These are phyloP conservation scores for Alectoris magna DNA, from an alignment of 2,797 vertebrate genomes.

Conservation along the genomic window DNA sequence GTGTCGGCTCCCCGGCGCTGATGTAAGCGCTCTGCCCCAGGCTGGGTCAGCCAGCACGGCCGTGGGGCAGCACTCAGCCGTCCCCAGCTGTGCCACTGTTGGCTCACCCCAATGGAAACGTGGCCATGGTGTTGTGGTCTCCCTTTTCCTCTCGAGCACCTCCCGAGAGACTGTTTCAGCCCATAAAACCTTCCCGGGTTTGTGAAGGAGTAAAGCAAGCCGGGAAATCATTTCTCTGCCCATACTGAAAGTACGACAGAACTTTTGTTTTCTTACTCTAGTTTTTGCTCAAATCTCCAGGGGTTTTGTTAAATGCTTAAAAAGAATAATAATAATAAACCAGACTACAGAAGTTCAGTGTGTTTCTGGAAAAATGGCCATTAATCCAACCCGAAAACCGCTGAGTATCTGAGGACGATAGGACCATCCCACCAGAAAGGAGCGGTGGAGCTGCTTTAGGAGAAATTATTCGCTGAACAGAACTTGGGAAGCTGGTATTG, in stretches of 20 bases:
- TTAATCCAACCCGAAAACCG: neutral
- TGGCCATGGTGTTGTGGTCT: neutral
- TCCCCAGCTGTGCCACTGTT: neutral
- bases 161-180: conserved; percentile 41
- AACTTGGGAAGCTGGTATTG: neutral
- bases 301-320: neutral
- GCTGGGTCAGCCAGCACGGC: neutral
- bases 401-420: neutral
- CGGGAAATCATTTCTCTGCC: conserved; percentile 19
- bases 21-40: neutral
- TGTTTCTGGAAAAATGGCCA: conserved; percentile 8
- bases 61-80: neutral
- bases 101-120: neutral
- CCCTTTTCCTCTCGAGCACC: conserved; percentile 7
- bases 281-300: neutral
- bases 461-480: neutral
- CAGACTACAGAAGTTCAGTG: neutral
- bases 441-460: neutral
- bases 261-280: conserved; percentile 17
- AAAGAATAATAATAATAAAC: neutral
- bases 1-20: neutral
- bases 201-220: conserved; percentile 2
- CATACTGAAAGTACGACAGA: neutral
- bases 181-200: neutral
- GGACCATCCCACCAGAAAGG: neutral